Conservation (phyloP, 2,797 vertebrate species). For the Garrulus glandarius region DNA sequence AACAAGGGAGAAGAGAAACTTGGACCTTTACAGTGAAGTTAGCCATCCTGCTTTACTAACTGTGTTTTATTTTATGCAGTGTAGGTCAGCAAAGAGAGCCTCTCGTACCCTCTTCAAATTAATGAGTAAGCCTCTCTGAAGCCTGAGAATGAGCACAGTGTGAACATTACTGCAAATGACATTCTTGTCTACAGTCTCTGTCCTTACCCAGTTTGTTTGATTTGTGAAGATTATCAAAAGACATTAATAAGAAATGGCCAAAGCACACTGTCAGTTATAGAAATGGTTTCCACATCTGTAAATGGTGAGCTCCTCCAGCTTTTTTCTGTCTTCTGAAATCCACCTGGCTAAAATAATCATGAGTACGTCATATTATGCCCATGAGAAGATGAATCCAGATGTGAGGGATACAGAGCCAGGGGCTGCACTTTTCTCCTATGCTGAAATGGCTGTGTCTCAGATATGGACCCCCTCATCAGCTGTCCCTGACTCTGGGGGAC, state of each 20-base stretch:
- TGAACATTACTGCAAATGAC: neutral
- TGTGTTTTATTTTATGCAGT: neutral
- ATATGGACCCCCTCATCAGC: neutral
- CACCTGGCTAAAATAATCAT: neutral
- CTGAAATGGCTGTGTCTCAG: neutral
- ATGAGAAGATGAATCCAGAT: neutral
- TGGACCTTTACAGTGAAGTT: slow-evolving; percentile 9
- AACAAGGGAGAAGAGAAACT: neutral
- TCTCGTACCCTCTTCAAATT: neutral
- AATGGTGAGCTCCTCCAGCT: neutral
- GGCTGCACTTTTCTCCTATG: neutral
- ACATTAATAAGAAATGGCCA: neutral
- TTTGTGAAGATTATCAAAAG: neutral
- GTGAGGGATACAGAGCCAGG: neutral
- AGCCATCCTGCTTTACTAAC: neutral
- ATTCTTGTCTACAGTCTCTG: neutral
- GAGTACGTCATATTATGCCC: neutral
- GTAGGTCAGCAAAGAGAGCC: neutral
- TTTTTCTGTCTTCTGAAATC: neutral
- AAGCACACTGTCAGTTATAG: neutral
- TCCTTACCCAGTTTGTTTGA: neutral
- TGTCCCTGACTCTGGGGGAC: neutral
- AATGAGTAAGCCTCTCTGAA: neutral
- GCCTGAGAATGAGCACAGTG: neutral
- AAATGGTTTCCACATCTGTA: neutral